A percentile compares a stretch with the other conserved stretches of the same genome.
Evolutionary conservation across 1,140 invertebrate genomes (phyloP).

Genomic region (Papilio polytes): DNA sequence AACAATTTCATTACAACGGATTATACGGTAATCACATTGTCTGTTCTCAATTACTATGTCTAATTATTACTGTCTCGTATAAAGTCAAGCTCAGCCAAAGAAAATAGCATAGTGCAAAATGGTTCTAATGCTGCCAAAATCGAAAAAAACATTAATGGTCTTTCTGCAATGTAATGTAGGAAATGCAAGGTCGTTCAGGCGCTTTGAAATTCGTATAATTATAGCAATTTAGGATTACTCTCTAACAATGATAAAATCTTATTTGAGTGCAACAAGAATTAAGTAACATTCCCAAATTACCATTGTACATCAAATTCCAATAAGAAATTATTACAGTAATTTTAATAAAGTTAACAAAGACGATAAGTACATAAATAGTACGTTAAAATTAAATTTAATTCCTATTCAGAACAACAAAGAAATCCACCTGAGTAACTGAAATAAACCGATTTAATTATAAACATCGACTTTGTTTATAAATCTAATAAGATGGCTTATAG

Average conservation of each 20-base stretch:
- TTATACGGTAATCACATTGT: neutral
- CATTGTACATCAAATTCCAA: neutral
- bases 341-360: too few relatives aligned
- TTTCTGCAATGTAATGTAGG: neutral
- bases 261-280: neutral
- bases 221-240: neutral
- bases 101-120: neutral
- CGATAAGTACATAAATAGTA: too few relatives aligned
- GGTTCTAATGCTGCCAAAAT: neutral
- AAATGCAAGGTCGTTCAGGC: neutral
- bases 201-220: neutral
- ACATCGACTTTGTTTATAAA: neutral
- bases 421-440: neutral
- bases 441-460: neutral
- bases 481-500: neutral
- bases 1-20: slow-evolving; percentile 11
- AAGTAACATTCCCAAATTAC: neutral
- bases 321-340: neutral
- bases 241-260: neutral
- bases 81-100: neutral
- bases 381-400: too few relatives aligned
- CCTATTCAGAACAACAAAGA: neutral
- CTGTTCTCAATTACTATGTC: neutral
- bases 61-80: neutral
- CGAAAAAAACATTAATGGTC: neutral